Percentiles rank a stretch among this genome's conserved stretches.
Conservation (phyloP, 2,797 vertebrate species). For the Otolemur crassicaudatus region DNA sequence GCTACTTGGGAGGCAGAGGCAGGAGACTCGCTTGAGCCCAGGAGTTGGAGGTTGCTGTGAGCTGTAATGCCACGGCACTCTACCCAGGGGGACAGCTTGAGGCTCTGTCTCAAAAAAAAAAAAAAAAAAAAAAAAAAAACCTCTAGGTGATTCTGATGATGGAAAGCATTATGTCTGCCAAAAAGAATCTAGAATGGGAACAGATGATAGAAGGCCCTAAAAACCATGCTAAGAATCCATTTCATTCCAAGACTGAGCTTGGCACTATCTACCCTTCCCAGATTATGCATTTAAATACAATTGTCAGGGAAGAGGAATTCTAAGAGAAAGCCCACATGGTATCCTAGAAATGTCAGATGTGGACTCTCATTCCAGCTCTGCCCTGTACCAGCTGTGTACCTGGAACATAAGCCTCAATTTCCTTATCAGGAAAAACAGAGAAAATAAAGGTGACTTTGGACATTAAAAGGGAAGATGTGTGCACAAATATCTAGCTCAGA, state of each 20-base stretch:
- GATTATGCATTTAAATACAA: neutral
- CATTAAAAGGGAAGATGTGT: neutral
- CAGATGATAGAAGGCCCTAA: neutral
- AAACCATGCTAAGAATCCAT: neutral
- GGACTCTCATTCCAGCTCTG: neutral
- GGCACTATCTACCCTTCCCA: neutral
- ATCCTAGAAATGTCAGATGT: conserved; percentile 32
- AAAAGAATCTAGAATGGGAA: neutral
- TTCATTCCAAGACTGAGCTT: neutral
- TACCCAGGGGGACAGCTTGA: too few species aligned
- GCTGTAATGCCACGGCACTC: too few species aligned
- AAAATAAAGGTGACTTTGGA: neutral
- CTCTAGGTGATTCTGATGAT: neutral
- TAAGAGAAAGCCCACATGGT: neutral
- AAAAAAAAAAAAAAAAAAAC: too few species aligned
- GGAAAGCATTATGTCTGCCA: neutral
- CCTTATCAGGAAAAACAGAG: conserved; percentile 26
- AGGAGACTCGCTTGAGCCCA: too few species aligned
- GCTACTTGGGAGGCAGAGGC: too few species aligned
- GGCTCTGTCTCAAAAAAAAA: too few species aligned
- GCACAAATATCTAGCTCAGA: neutral
- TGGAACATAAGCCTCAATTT: neutral
- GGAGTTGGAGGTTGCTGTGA: too few species aligned
- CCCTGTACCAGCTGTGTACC: neutral
- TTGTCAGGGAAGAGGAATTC: neutral